A percentile compares a stretch with the other conserved stretches of the same genome.
Conservation (phyloP, 2,797 vertebrate species). For the Bovichtus diacanthus region DNA sequence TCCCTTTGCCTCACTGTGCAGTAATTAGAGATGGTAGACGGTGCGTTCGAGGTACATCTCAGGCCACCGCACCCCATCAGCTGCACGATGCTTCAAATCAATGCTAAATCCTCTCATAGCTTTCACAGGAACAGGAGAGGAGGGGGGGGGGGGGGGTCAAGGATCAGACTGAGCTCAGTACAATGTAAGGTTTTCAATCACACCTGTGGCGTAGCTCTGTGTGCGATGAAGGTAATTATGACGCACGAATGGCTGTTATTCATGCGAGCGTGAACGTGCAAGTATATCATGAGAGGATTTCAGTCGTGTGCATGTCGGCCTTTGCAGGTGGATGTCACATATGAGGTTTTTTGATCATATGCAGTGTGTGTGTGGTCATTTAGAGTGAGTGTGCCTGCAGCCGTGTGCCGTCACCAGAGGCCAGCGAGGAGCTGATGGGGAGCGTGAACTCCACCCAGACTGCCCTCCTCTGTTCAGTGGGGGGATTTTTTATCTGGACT, state of each 20-base stretch:
- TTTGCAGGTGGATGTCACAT: neutral
- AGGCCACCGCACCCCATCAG: constrained; percentile 24
- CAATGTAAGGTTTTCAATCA: constrained; percentile 28
- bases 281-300: neutral
- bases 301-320: neutral
- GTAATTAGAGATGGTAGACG: constrained; percentile 20
- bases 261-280: neutral
- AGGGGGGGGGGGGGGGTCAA: neutral
- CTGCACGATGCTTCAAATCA: constrained; percentile 31
- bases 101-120: constrained; percentile 30
- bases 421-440: constrained; percentile 35
- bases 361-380: neutral
- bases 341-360: neutral
- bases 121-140: neutral
- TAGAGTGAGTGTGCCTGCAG: constrained; percentile 9
- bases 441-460: constrained; percentile 29
- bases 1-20: neutral
- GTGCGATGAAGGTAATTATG: neutral
- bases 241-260: neutral
- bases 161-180: constrained; percentile 3
- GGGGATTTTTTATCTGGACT: constrained; percentile 16
- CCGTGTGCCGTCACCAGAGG: constrained; percentile 27
- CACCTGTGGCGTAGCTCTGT: neutral
- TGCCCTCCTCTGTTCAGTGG: constrained; percentile 38
- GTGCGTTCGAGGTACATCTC: constrained; percentile 16